phyloP scores from a whole-genome alignment of 2,797 vertebrate species.

The Sarcoramphus papa region DNA sequence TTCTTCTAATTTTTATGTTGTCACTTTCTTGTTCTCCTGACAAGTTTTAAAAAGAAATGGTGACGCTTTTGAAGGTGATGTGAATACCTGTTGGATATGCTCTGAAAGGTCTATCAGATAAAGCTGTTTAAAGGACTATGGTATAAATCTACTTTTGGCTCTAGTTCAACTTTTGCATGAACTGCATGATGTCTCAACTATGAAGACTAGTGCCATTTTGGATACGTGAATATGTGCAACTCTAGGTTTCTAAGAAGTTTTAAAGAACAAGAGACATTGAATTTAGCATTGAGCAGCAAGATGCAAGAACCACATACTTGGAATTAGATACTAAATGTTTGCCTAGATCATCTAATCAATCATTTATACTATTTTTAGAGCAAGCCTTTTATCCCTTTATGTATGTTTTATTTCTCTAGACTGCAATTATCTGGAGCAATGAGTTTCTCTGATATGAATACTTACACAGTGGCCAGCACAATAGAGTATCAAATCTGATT shows the following conservation, averaged over 20 bases:
- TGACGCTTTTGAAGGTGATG: neutral
- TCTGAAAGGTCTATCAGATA: neutral
- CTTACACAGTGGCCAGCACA: neutral
- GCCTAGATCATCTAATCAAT: neutral
- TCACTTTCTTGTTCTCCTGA: neutral
- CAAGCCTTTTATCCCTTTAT: neutral
- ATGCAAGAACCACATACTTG: neutral
- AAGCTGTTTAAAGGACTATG: neutral
- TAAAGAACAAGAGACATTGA: neutral
- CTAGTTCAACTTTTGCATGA: neutral
- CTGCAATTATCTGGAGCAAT: neutral
- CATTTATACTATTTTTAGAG: neutral
- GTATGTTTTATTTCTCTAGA: neutral
- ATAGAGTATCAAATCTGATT: neutral
- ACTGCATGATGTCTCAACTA: neutral
- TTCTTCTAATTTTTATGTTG: neutral
- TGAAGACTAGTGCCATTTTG: neutral
- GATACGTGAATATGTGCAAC: neutral
- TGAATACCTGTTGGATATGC: neutral
- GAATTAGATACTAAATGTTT: neutral
- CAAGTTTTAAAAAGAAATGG: neutral
- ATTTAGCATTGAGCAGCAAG: neutral
- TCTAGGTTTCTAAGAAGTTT: neutral
- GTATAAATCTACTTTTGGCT: neutral
- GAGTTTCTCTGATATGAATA: neutral